phyloP scores from a whole-genome alignment of 2,797 vertebrate genomes.

The Natrix natrix region DNA sequence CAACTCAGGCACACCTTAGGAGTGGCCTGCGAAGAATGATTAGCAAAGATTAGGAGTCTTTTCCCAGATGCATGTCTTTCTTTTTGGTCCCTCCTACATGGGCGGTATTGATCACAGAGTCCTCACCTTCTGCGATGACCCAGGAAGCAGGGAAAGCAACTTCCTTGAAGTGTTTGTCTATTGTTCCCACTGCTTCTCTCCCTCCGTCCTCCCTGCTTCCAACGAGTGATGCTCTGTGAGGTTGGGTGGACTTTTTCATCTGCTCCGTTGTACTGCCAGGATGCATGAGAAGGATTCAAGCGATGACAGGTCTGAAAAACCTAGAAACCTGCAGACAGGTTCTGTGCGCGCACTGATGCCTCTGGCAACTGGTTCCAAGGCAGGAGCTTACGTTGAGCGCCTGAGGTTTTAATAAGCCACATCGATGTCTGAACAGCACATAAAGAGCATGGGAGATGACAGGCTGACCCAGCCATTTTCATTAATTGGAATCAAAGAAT shows the following conservation, averaged over 20 bases:
- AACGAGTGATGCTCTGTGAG: constrained; percentile 48
- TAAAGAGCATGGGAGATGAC: constrained; percentile 90
- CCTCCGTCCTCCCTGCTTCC: not conserved
- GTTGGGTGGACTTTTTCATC: constrained; percentile 49
- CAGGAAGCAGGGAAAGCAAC: constrained; percentile 33
- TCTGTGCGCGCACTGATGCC: constrained; percentile 66
- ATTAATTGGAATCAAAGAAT: constrained; percentile 92
- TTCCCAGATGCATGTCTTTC: not conserved
- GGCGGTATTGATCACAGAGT: constrained; percentile 10
- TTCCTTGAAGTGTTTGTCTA: constrained; percentile 57
- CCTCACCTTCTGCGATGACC: constrained; percentile 20
- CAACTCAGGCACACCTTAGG: constrained; percentile 9
- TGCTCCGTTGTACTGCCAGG: constrained; percentile 61
- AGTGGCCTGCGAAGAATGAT: not conserved
- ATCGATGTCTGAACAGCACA: constrained; percentile 66
- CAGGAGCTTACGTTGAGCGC: constrained; percentile 59
- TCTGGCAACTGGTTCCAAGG: constrained; percentile 68
- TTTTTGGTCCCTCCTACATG: not conserved
- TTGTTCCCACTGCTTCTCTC: constrained; percentile 13
- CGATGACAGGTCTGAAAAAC: constrained; percentile 67
- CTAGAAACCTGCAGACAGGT: constrained; percentile 70
- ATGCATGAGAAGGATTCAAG: constrained; percentile 51
- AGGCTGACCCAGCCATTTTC: constrained; percentile 90
- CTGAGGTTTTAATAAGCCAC: constrained; percentile 75
- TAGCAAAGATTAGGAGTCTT: constrained; percentile 16